Percentiles rank a stretch among this genome's conserved stretches.
These are phyloP conservation scores for Camponotus pennsylvanicus DNA, from an alignment of 1,140 invertebrate genomes.

Conservation along the genomic window DNA sequence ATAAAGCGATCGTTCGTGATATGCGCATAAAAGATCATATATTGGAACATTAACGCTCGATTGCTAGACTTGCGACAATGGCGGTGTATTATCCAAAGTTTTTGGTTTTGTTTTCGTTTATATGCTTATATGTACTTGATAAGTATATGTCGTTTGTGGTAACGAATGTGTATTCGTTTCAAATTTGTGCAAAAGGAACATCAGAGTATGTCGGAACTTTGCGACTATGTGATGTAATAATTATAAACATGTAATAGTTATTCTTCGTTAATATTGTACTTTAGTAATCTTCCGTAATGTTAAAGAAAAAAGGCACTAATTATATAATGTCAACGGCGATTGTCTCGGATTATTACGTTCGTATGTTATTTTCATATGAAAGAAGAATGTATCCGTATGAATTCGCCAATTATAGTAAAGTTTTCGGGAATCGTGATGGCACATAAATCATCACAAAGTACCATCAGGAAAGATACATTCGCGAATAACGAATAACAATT, in stretches of 20 bases:
- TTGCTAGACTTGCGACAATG: conserved; percentile 9
- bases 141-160: conserved; percentile 51
- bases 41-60: conserved; percentile 34
- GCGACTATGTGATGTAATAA: conserved; percentile 30
- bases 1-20: conserved; percentile 30
- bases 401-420: background rate
- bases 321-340: conserved; percentile 20
- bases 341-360: conserved; percentile 38
- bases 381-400: background rate
- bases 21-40: conserved; percentile 15
- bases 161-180: conserved; percentile 19
- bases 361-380: conserved; percentile 24
- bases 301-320: conserved; percentile 53
- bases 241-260: conserved; percentile 6
- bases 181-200: conserved; percentile 23
- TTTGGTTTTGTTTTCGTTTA: conserved; percentile 67
- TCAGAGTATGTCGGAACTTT: conserved; percentile 37
- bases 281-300: conserved; percentile 47
- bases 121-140: conserved; percentile 59
- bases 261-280: conserved; percentile 33
- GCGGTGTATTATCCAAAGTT: conserved; percentile 72
- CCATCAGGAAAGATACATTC: conserved; percentile 13
- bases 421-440: background rate
- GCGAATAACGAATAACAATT: background rate
- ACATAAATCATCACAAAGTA: background rate